These are phyloP conservation scores for Xyliphius kryptos DNA, from an alignment of 2,113 vertebrate species.

Conservation along the genomic window DNA sequence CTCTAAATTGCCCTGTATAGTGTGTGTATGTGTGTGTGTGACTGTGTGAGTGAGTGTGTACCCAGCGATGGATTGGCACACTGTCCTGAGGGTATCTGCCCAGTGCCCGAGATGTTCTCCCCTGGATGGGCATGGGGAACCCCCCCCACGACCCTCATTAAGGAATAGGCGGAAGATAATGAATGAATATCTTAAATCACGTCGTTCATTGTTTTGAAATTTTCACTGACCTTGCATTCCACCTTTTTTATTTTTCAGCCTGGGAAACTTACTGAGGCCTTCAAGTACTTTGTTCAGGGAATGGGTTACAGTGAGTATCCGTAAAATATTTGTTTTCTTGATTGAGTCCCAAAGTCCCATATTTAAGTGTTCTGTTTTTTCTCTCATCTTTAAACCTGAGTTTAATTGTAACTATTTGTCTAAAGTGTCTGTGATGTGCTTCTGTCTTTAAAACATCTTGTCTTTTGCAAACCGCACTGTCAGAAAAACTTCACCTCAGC, in stretches of 20 bases:
- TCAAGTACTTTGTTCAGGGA: slow-evolving; percentile 75
- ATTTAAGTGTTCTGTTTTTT: slow-evolving; percentile 1
- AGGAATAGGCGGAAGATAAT: no score
- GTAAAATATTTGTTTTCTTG: neutral
- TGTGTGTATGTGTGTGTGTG: no score
- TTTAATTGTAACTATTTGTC: slow-evolving; percentile 13
- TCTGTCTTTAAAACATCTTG: slow-evolving; percentile 30
- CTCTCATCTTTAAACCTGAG: slow-evolving; percentile 18
- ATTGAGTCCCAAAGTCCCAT: neutral
- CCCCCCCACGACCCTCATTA: no score
- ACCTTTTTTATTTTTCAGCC: slow-evolving; percentile 50
- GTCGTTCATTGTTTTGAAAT: neutral
- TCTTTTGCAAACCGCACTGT: slow-evolving; percentile 22
- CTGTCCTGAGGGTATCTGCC: no score
- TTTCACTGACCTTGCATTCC: neutral
- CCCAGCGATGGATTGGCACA: no score
- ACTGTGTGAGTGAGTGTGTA: no score
- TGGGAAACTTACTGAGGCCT: slow-evolving; percentile 69
- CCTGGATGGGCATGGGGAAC: no score
- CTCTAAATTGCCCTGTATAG: no score
- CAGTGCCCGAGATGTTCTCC: no score
- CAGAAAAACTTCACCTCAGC: slow-evolving; percentile 22
- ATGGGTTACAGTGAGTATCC: slow-evolving; percentile 74
- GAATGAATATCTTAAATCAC: no score
- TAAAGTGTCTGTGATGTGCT: slow-evolving; percentile 19